Conservation (phyloP, 2,797 vertebrate genomes). For the Acrocephalus scirpaceus region DNA sequence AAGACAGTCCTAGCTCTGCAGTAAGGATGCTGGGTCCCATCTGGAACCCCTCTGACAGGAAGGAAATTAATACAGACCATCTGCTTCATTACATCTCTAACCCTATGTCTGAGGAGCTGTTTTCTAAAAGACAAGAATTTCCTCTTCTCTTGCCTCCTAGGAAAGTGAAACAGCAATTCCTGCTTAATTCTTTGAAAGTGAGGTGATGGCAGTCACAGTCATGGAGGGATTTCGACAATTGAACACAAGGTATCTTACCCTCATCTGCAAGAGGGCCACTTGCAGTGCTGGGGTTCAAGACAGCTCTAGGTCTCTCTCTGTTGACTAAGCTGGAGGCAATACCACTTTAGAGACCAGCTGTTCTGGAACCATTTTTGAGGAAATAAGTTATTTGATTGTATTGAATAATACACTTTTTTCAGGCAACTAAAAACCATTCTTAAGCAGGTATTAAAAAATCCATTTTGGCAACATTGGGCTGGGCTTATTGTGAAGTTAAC, state of each 20-base stretch:
- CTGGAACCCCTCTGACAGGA: background rate
- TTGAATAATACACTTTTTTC: background rate
- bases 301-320: background rate
- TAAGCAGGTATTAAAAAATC: background rate
- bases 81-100: background rate
- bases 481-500: background rate
- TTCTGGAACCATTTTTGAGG: background rate
- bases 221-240: background rate
- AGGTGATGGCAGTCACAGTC: background rate
- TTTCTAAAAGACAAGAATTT: background rate
- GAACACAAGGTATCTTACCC: background rate
- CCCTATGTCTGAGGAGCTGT: background rate
- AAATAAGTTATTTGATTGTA: background rate
- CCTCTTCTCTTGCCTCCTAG: background rate
- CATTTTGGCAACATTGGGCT: background rate
- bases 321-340: background rate
- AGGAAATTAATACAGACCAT: background rate
- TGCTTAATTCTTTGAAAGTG: background rate
- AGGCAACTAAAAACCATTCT: background rate
- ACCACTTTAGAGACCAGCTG: background rate
- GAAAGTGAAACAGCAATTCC: background rate
- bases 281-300: background rate
- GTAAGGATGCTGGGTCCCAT: background rate
- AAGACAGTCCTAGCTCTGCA: background rate
- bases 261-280: background rate